Percentiles rank a stretch among this genome's conserved stretches.
phyloP scores from a whole-genome alignment of 2,113 vertebrate species.

The Vicugna pacos region DNA sequence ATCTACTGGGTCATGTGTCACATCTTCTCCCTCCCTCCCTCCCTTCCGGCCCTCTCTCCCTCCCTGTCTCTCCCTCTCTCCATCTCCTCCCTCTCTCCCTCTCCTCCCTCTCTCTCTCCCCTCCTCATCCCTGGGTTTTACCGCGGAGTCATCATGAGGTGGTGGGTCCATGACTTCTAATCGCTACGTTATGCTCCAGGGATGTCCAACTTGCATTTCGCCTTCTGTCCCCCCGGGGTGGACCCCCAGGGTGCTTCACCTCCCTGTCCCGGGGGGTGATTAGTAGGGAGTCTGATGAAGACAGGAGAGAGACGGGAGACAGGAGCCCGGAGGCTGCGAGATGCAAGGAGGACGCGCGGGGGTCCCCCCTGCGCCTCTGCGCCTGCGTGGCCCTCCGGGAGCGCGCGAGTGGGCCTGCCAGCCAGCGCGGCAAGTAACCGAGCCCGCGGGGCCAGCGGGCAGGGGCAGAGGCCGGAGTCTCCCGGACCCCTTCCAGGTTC shows the following conservation, averaged over 20 bases:
- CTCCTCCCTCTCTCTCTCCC: rapidly evolving
- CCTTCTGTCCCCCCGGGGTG: background rate
- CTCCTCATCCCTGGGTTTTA: background rate
- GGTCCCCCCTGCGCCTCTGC: too few relatives aligned
- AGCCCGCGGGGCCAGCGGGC: rapidly evolving
- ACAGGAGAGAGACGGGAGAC: too few relatives aligned
- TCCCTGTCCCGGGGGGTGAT: background rate
- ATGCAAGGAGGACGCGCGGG: background rate
- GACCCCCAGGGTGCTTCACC: background rate
- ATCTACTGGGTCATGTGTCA: background rate
- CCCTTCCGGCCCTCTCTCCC: background rate
- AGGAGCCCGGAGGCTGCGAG: background rate
- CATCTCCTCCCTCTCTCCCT: rapidly evolving
- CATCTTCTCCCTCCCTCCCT: background rate
- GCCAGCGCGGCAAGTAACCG: background rate
- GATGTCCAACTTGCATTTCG: rapidly evolving
- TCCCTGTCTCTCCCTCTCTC: background rate
- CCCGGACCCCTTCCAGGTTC: background rate
- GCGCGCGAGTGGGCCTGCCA: rapidly evolving
- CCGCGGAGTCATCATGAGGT: rapidly evolving
- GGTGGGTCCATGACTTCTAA: too few relatives aligned
- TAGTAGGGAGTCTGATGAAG: background rate
- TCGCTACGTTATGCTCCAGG: rapidly evolving
- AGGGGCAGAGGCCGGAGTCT: background rate
- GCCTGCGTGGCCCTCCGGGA: background rate